phyloP scores from a whole-genome alignment of 1,140 invertebrate species.

The Caenorhabditis inopinata region DNA sequence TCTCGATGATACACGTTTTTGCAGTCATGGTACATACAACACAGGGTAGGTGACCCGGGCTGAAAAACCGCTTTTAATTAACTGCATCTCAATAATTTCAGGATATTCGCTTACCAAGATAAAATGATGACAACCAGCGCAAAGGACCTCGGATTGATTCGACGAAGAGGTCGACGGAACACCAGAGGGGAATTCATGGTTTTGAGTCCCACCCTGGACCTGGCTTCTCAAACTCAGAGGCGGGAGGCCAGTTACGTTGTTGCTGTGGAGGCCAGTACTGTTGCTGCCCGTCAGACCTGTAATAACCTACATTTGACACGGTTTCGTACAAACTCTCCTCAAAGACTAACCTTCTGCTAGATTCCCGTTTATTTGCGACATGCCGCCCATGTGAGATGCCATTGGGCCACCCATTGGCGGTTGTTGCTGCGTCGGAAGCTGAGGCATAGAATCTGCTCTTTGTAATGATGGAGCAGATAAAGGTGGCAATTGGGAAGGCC shows the following conservation, averaged over 20 bases:
- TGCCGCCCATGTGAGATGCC: not conserved
- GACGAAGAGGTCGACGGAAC: not conserved
- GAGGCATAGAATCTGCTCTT: not conserved
- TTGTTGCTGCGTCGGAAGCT: not conserved
- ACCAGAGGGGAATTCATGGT: not conserved
- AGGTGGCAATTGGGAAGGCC: not conserved
- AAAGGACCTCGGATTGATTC: not conserved
- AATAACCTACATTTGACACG: conserved; percentile 17
- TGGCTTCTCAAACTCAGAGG: conserved; percentile 14
- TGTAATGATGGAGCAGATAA: not conserved
- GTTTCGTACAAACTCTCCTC: not conserved
- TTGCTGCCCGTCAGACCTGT: not conserved
- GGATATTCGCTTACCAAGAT: not conserved
- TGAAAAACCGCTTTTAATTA: no score
- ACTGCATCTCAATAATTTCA: no score
- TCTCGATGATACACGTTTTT: conserved; percentile 12
- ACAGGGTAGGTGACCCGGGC: conserved; percentile 18
- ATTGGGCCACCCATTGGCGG: not conserved
- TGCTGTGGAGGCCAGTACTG: not conserved
- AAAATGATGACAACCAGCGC: conserved; percentile 16
- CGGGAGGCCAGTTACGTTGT: not conserved
- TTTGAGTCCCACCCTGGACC: not conserved
- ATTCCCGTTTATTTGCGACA: not conserved
- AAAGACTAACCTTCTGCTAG: not conserved
- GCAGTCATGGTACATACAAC: not conserved